Conservation (phyloP, 2,888 invertebrate genomes). For the Conchocele bisecta region DNA sequence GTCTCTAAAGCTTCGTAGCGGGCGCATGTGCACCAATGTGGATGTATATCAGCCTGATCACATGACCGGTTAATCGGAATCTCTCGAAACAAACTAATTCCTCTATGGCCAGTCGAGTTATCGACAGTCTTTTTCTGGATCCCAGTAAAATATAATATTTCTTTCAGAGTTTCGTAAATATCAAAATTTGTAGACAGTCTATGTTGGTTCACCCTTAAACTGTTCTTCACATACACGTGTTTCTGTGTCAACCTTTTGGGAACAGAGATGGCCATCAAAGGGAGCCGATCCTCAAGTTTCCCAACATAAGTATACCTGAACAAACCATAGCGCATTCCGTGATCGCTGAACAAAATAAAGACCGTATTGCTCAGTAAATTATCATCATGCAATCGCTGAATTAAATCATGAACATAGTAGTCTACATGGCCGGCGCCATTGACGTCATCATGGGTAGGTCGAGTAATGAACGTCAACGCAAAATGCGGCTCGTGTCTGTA, state of each 20-base stretch:
- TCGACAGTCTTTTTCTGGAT: too few species aligned
- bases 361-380: constrained; percentile 63
- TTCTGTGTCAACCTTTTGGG: constrained; percentile 89
- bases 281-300: constrained; percentile 91
- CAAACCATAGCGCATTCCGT: constrained; percentile 93
- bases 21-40: constrained; percentile 95
- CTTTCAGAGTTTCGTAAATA: too few species aligned
- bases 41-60: constrained; percentile 89
- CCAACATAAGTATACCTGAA: constrained; percentile 91
- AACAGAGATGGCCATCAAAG: constrained; percentile 89
- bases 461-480: constrained; percentile 92
- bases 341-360: constrained; percentile 88
- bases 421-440: constrained; percentile 91
- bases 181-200: too few species aligned
- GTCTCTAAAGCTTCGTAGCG: constrained; percentile 86
- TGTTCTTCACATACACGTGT: too few species aligned
- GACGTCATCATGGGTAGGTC: constrained; percentile 92
- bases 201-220: too few species aligned
- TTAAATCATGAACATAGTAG: constrained; percentile 85
- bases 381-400: constrained; percentile 83
- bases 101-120: too few species aligned
- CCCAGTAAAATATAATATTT: too few species aligned
- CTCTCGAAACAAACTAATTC: constrained; percentile 88
- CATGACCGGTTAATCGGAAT: constrained; percentile 90
- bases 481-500: constrained; percentile 87